Evolutionary conservation across 2,888 invertebrate species (phyloP), one percentile per base, ranked within the genome.

Genomic region (Cosmia pyralina): DNA sequence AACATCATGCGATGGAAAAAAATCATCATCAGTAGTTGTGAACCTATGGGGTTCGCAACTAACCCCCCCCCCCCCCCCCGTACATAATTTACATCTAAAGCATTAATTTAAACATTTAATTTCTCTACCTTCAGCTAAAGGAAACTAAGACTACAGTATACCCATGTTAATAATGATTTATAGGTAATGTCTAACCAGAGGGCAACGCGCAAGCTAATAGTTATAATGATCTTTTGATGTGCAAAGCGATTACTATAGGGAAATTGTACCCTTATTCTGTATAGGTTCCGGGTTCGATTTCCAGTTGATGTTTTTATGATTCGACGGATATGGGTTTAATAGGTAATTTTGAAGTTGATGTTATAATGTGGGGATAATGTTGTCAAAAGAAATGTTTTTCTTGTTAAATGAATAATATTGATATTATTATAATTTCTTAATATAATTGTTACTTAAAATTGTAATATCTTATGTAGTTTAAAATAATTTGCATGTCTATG

Each of bases 161-260:
- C 22, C n/a, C 50, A 48, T 58, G 0, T 13, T 52, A 34, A 15
- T 65, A 83, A 74, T 83, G 67, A 79, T 70, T 70, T 79, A 67
- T 60, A 3, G 46, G 28, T 46, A 48, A 50, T 0, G 19, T n/a
- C 55, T 76, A 82, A 77, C 74, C 72, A 69, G 64, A 82, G 85
- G 85, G 83, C 86, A 82, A 64, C 34, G 66, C 52, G 64, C 81
- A 72, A 34, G 71, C 69, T 85, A 81, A 80, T 81, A 72, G 70
- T 73, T 67, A 70, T 91, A 90, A 90, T 88, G 89, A 87, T 82
- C 84, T 88, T 89, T 84, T 90, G 88, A 89, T 89, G 89, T 81
- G 77, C 84, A 72, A 76, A 84, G 82, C 81, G 84, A 88, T 90
- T 89, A 89, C 84, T 71, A 77, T 55, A 46, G 72, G 87, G 86